Evolutionary conservation across 2,113 vertebrate species (phyloP), one percentile per base, ranked within the genome.

Genomic region (Myocastor coypus): DNA sequence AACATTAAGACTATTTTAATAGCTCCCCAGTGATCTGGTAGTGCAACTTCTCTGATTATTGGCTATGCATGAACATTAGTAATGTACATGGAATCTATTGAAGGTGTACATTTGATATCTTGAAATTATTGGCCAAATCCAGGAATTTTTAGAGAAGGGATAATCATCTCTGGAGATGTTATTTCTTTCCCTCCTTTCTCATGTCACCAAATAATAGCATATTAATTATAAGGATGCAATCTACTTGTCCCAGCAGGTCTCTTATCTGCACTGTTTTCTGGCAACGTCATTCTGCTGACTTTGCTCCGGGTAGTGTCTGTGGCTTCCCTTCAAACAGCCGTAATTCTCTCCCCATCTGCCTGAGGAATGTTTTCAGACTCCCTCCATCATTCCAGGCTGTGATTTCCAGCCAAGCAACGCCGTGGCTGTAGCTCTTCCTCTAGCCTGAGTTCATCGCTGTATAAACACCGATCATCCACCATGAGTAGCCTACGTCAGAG

Each of bases 151-250:
- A 96, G 42, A 86, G 20, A 81, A 89, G 80, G 8, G 32, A 66
- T 89, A 68, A 77, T 92, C 89, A 94, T 17, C 63, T 89, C n/a
- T 83, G 24, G 50, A 92, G 69, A 40, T 69, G 26, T 86, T 90
- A 92, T 68, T 92, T 96, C 52, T 89, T 91, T 30, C 68, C 17
- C 89, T 92, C n/a, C 24, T 88, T 94, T 85, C 42, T 92, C 9
- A 42, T 77, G 20, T 61, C 30, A 66, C 26, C 61, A 37, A 69
- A 80, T 73, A 86, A 64, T 92, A 89, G 78, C 9, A 40, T 40
- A 94, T 73, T 42, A 94, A 66, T 57, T 30, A 2, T 80, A 46
- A 77, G 40, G 37, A 89, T 24, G 37, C 82, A 57, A 78, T 93
- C 66, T 89, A n/a, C 82, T 83, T 89, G 59, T 3, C 80, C 24